Base-by-base conservation (phyloP, 35 echinoderm and acorn worm species). In the Acanthaster planci region DNA sequence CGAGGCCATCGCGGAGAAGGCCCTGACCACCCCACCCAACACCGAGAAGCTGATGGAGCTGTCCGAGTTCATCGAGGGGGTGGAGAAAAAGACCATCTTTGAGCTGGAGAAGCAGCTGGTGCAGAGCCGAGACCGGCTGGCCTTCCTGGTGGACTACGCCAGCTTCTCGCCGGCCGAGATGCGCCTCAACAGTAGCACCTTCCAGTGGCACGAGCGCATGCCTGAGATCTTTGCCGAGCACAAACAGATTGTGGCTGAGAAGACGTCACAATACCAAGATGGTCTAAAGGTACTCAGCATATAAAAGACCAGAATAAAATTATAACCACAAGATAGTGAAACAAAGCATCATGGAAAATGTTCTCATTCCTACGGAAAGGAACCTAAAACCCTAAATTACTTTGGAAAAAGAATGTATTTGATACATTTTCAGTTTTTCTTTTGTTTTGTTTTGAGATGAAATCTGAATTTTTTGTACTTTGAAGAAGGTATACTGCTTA, bases 191-290 rank as follows among this genome's bases (percentile, higher is more conserved):
- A 98, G 91, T 85, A 98, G 95, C 64, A 90, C 95, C 31, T 98
- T 98, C 54, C 95, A 98, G 67, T 98, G 95, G 95, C 92, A 98
- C 78, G 95, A 89, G 68, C 89, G 95, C 15, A 93, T 98, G 91
- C 95, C 92, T 57, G 95, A 98, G 85, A 98, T 98, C 23, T 98
- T 98, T 68, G 40, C 52, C 16, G 95, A 98, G 72, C 92, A 98
- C 37, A 90, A 78, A 60, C 87, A 92, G 77, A 98, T 98, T 51
- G 82, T 94, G 31, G 80, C 86, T 39, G 95, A 98, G 77, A 98
- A 98, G 85, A 98, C 85, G 23, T 21, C 47, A 36, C 95, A 98
- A 47, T 98, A 98, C 79, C 91, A 98, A 39, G 92, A 98, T 23
- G 95, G 95, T 26, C 86, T 98, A 10, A 93, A 93, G 91, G 95